A percentile compares a stretch with the other conserved stretches of the same genome.
phyloP scores from a whole-genome alignment of 1,140 invertebrate genomes.

The Sitophilus oryzae region DNA sequence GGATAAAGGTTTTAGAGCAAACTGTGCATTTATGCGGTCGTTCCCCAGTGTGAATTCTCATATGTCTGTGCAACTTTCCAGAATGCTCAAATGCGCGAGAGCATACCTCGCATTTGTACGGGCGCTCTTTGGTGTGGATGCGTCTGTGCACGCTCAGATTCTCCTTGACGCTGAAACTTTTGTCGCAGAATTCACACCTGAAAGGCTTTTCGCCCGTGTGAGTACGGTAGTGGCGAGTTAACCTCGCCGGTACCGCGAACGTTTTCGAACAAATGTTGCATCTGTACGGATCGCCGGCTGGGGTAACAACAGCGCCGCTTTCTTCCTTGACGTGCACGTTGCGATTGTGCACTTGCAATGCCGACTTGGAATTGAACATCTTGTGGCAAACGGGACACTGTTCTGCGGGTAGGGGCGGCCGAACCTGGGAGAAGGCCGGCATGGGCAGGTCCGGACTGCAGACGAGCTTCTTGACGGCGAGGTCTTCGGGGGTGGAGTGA shows the following conservation, averaged over 20 bases:
- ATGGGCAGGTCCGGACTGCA: slow-evolving; percentile 43
- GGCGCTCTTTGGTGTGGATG: slow-evolving; percentile 84
- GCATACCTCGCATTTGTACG: slow-evolving; percentile 85
- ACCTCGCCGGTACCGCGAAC: slow-evolving; percentile 82
- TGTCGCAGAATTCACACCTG: slow-evolving; percentile 87
- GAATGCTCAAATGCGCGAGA: slow-evolving; percentile 87
- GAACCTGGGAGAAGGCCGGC: slow-evolving; percentile 10
- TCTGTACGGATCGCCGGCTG: slow-evolving; percentile 79
- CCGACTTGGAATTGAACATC: slow-evolving; percentile 53
- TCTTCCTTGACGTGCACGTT: slow-evolving; percentile 52
- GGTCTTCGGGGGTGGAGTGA: slow-evolving; percentile 26
- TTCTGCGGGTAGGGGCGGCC: slow-evolving; percentile 15
- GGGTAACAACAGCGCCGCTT: too few relatives aligned
- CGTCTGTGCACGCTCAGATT: slow-evolving; percentile 86
- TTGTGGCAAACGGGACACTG: slow-evolving; percentile 56
- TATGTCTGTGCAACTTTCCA: slow-evolving; percentile 86
- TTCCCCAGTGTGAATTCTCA: slow-evolving; percentile 87
- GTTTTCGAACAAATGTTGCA: slow-evolving; percentile 90
- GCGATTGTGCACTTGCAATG: slow-evolving; percentile 54
- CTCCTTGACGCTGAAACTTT: slow-evolving; percentile 87
- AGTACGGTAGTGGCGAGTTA: slow-evolving; percentile 85
- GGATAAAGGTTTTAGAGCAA: slow-evolving; percentile 86
- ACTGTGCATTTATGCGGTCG: slow-evolving; percentile 90
- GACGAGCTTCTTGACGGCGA: slow-evolving; percentile 40
- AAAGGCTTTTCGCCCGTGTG: slow-evolving; percentile 65